Conservation (phyloP, 1,140 invertebrate species). For the Heliothis subflexa region DNA sequence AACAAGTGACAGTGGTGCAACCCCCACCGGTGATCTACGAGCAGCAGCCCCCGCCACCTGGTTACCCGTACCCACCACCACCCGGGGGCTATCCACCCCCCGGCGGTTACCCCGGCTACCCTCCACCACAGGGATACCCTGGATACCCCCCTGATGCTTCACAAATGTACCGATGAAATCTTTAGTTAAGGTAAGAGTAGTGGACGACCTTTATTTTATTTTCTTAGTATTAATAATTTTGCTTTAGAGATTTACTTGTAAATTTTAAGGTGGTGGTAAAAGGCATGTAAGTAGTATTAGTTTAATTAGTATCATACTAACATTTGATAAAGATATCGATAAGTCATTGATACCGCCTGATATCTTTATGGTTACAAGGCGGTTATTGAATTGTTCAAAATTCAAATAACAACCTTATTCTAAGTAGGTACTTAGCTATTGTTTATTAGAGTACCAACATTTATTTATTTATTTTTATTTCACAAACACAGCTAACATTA, state of each 20-base stretch:
- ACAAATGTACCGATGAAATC: constrained; percentile 62
- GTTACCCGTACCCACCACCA: constrained; percentile 69
- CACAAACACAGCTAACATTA: too few relatives aligned
- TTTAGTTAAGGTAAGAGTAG: constrained; percentile 66
- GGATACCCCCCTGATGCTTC: constrained; percentile 35
- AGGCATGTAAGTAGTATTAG: neutral
- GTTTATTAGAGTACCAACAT: too few relatives aligned
- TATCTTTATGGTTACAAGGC: constrained; percentile 4
- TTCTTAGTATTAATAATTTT: constrained; percentile 3
- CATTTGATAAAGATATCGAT: neutral
- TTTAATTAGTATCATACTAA: neutral
- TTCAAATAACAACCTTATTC: too few relatives aligned
- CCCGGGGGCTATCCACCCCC: constrained; percentile 59
- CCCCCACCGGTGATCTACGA: constrained; percentile 73
- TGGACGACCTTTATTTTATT: constrained; percentile 61
- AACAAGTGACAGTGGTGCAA: constrained; percentile 69
- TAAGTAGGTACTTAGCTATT: too few relatives aligned
- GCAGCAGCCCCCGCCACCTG: constrained; percentile 66
- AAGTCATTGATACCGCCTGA: constrained; percentile 5
- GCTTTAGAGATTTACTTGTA: neutral
- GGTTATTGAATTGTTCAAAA: neutral
- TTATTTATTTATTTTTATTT: too few relatives aligned
- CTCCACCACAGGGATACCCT: constrained; percentile 46
- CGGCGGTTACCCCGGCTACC: constrained; percentile 63
- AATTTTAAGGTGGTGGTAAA: neutral